A percentile compares a stretch with the other conserved stretches of the same genome.
These are phyloP conservation scores for Leiothrix lutea DNA, from an alignment of 2,113 vertebrate species.

Conservation along the genomic window DNA sequence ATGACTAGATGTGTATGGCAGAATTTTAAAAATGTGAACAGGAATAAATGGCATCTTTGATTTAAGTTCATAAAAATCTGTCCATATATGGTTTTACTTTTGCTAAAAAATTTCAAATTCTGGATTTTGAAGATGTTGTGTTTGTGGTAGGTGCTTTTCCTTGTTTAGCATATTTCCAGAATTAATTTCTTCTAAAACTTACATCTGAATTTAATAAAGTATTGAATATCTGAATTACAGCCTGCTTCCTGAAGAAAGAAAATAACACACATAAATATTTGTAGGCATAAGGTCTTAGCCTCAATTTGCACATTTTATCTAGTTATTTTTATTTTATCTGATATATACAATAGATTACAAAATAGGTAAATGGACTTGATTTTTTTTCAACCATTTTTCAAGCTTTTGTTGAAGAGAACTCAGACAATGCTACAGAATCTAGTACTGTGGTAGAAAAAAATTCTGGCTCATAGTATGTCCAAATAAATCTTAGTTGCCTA, in stretches of 20 bases:
- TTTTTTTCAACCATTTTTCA: neutral
- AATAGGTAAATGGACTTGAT: neutral
- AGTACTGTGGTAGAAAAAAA: neutral
- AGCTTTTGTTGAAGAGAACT: neutral
- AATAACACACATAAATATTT: neutral
- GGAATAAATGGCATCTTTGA: neutral
- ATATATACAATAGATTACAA: neutral
- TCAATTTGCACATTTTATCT: neutral
- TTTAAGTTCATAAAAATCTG: neutral
- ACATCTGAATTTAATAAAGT: neutral
- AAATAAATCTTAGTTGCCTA: neutral
- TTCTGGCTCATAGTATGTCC: neutral
- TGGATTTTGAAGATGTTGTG: neutral
- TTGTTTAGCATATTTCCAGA: neutral
- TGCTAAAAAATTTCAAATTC: neutral
- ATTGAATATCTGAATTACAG: neutral
- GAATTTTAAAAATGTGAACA: neutral
- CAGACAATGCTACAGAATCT: neutral
- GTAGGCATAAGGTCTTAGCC: neutral
- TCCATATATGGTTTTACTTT: neutral
- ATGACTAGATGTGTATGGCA: fast-evolving
- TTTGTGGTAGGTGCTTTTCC: neutral
- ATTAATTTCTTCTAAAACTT: neutral
- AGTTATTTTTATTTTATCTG: neutral
- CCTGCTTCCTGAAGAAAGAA: neutral